Conservation (phyloP, 2,113 vertebrate genomes). For the Rhipidura dahli region DNA sequence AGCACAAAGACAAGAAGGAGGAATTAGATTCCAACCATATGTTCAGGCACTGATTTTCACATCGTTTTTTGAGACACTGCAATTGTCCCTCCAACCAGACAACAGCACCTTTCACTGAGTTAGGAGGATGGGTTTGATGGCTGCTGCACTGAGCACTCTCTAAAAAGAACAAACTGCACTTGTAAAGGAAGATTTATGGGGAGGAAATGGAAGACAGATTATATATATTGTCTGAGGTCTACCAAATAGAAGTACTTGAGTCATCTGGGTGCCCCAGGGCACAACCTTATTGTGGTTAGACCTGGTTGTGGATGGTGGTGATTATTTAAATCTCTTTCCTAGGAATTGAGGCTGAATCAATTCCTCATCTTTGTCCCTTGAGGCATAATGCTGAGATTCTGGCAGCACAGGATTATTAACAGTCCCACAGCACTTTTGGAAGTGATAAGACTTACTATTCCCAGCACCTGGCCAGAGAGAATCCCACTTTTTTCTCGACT, state of each 20-base stretch:
- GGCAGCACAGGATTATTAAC: background rate
- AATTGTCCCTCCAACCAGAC: background rate
- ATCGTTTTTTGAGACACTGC: background rate
- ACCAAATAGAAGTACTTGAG: background rate
- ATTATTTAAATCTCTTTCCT: conserved; percentile 11
- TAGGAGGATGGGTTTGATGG: background rate
- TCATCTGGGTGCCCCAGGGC: background rate
- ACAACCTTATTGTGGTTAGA: conserved; percentile 7
- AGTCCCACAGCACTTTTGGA: background rate
- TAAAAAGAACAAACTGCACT: background rate
- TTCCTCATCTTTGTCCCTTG: background rate
- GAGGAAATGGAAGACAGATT: background rate
- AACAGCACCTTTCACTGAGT: background rate
- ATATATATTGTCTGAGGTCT: conserved; percentile 25
- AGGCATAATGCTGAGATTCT: background rate
- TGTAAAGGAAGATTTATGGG: background rate
- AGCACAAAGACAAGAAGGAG: background rate
- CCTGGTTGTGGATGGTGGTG: background rate
- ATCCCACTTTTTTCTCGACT: background rate
- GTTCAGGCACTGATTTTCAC: background rate
- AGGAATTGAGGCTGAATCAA: background rate
- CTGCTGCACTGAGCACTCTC: background rate
- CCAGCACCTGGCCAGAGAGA: background rate
- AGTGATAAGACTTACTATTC: background rate
- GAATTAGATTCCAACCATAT: background rate